Evolutionary conservation across 30 jellyfish, hydroid and myxozoan genomes (phyloP).

Genomic region (Catostylus mosaicus): DNA sequence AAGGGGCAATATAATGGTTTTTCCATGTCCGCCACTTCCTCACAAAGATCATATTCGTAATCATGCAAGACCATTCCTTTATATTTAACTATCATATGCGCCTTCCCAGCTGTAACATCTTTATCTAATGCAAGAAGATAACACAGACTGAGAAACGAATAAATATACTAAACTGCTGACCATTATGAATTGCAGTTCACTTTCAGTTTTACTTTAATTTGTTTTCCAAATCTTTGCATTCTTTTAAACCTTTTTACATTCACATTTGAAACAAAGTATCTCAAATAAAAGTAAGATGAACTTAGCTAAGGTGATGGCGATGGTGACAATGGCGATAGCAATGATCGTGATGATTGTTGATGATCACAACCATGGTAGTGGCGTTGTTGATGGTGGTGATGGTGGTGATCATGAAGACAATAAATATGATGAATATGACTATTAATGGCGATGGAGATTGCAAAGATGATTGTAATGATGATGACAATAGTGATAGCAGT

Average conservation of each 20-base stretch:
- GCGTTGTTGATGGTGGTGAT: background rate
- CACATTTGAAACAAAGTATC: background rate
- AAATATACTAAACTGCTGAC: no score
- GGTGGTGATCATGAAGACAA: no score
- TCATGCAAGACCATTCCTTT: constrained; percentile 68
- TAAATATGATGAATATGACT: no score
- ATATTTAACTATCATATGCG: constrained; percentile 46
- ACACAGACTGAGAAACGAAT: background rate
- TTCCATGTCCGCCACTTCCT: constrained; percentile 69
- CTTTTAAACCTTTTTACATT: background rate
- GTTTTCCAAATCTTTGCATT: no score
- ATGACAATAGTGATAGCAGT: no score
- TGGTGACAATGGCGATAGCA: background rate
- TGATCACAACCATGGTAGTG: background rate
- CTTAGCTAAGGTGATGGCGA: background rate
- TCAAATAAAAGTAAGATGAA: background rate
- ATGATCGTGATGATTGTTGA: background rate
- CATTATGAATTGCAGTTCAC: no score
- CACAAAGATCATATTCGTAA: constrained; percentile 83
- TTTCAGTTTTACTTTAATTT: no score
- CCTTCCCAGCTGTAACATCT: constrained; percentile 61
- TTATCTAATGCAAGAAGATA: constrained; percentile 18
- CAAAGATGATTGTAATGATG: no score
- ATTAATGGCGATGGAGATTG: no score
- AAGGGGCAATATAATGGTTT: constrained; percentile 89